These are phyloP conservation scores for Agelas oroides DNA, from an alignment of 37 sponge, comb jelly and placozoan species.

Conservation along the genomic window DNA sequence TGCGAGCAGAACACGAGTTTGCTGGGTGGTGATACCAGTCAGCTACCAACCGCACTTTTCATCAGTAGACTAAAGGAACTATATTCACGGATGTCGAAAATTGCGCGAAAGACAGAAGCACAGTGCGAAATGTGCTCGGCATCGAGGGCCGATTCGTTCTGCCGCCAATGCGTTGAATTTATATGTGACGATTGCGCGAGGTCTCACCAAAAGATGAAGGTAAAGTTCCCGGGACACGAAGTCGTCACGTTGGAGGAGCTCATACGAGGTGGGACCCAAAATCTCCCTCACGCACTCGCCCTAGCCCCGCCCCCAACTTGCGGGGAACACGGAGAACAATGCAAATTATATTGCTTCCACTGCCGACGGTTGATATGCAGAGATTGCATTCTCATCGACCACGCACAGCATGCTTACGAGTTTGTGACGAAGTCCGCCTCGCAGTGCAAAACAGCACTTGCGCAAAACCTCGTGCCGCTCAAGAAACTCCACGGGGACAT, in stretches of 20 bases:
- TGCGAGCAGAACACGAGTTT: background rate
- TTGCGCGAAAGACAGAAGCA: background rate
- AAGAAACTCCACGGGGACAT: background rate
- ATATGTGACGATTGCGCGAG: constrained; percentile 32
- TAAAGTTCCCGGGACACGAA: constrained; percentile 11
- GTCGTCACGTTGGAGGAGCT: constrained; percentile 2
- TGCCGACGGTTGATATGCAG: constrained; percentile 32
- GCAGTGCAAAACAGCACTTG: background rate
- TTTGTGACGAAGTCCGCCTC: constrained; percentile 3
- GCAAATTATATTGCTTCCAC: constrained; percentile 46
- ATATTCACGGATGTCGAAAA: background rate
- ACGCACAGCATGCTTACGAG: constrained; percentile 30
- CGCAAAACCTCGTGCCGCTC: constrained; percentile 1
- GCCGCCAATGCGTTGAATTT: constrained; percentile 37
- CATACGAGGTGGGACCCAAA: background rate
- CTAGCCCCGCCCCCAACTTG: background rate
- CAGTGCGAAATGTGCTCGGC: constrained; percentile 27
- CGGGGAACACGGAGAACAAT: constrained; percentile 2
- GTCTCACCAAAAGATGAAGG: constrained; percentile 25
- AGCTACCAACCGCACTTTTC: constrained; percentile 6
- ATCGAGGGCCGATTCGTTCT: constrained; percentile 7
- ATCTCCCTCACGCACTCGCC: background rate
- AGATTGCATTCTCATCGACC: constrained; percentile 37
- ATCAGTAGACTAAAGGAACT: constrained; percentile 1
- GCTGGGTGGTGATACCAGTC: background rate